These are phyloP conservation scores for Bettongia penicillata DNA, from an alignment of 2,113 vertebrate species.

Conservation along the genomic window DNA sequence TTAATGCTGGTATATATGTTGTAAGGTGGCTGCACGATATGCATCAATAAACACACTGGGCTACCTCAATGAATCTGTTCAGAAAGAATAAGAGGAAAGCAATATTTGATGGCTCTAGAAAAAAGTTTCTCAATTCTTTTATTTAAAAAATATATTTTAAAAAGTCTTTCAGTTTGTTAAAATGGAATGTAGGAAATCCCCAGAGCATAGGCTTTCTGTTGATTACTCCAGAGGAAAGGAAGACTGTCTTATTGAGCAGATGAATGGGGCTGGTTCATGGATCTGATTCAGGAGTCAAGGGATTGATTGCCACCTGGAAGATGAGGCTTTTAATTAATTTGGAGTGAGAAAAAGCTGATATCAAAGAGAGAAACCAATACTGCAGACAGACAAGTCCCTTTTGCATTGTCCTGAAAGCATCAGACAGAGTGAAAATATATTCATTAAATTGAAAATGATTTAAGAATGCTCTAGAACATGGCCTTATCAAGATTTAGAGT, in stretches of 20 bases:
- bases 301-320: slow-evolving; percentile 80
- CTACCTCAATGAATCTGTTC: slow-evolving; percentile 29
- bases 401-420: not conserved
- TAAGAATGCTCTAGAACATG: not conserved
- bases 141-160: slow-evolving; percentile 67
- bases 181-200: slow-evolving; percentile 67
- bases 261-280: slow-evolving; percentile 4
- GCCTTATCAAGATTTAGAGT: not conserved
- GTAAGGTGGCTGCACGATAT: slow-evolving; percentile 64
- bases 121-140: slow-evolving; percentile 23
- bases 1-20: slow-evolving; percentile 69
- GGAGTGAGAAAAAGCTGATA: not conserved
- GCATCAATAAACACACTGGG: slow-evolving; percentile 60
- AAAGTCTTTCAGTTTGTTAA: slow-evolving; percentile 51
- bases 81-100: slow-evolving; percentile 52
- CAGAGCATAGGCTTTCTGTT: slow-evolving; percentile 48
- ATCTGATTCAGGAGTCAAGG: slow-evolving; percentile 63
- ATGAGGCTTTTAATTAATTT: slow-evolving; percentile 79
- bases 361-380: not conserved
- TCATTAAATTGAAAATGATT: not conserved
- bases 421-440: not conserved
- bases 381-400: not conserved
- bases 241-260: not conserved
- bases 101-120: slow-evolving; percentile 36
- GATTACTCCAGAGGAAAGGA: not conserved